Percentiles rank a stretch among this genome's conserved stretches.
Conservation (phyloP, 2,113 vertebrate species). For the Sus scrofa region DNA sequence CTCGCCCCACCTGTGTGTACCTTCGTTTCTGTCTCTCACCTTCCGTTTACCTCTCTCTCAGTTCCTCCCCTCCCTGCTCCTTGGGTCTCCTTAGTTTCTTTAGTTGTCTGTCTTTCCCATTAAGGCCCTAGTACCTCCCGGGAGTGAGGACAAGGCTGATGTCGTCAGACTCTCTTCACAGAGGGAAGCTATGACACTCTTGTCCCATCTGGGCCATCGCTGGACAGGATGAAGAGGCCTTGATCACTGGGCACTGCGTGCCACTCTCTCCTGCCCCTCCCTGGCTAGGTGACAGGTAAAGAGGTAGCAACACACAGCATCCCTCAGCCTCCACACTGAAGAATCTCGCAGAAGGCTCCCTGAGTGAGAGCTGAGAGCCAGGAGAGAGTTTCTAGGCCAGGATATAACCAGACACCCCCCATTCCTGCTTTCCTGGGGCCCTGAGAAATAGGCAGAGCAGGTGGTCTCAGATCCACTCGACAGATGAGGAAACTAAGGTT, state of each 20-base stretch:
- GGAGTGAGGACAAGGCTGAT: not conserved
- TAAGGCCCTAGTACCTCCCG: conserved; percentile 43
- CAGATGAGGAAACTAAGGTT: not conserved
- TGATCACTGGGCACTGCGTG: not conserved
- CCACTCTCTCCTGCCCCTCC: not conserved
- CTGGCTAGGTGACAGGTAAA: conserved; percentile 4
- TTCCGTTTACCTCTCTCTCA: conserved; percentile 10
- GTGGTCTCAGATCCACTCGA: not conserved
- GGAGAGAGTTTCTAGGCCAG: conserved; percentile 7
- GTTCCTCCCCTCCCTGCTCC: conserved; percentile 10
- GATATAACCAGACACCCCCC: not conserved
- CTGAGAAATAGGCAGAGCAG: not conserved
- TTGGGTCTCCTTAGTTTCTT: conserved; percentile 66
- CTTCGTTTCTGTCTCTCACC: not conserved
- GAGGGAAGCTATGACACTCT: conserved; percentile 18
- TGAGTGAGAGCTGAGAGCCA: not conserved
- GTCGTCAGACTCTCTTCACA: not conserved
- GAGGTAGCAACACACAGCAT: not conserved
- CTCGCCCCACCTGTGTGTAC: not conserved
- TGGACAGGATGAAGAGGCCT: not conserved
- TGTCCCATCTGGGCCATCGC: not conserved
- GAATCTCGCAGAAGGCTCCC: not conserved
- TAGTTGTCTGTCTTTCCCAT: not conserved
- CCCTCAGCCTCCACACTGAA: not conserved
- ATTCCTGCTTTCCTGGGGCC: not conserved